Base-by-base conservation (phyloP, 2,888 invertebrate genomes). In the Therioaphis trifolii region DNA sequence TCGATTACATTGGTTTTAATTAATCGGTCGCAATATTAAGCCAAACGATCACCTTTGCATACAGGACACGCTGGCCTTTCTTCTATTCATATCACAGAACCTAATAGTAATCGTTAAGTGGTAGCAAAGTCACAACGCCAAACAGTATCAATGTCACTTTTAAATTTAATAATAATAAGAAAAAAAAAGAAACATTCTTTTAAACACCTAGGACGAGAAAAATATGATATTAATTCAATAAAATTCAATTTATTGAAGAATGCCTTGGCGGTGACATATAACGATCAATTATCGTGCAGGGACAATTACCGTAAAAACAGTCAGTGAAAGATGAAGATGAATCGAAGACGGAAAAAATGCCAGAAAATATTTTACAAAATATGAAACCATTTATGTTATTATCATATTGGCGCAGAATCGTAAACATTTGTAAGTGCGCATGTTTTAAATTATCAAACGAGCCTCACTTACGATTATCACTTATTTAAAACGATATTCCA, bases 311-410 rank as follows among this genome's bases (percentile, higher is more conserved):
- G 55, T 9, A 12, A 27, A 27, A 3, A 40, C 1, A 29, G 4
- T 27, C n/a, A 18, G 55, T 55, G 35, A 55, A 74, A 29, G n/a
- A 52, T 14, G 46, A 71, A 49, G 72, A 72, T 52, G 35, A 74
- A 55, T 74, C 15, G 35, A n/a, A n/a, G n/a, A 55, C 3, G 9
- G 55, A 35, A 55, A 21, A 74, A 74, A 74, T 7, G 9, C 2
- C 4, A 71, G 27, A 71, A 49, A 29, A 35, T 14, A 52, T 55
- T 55, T 55, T n/a, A n/a, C n/a, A n/a, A n/a, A n/a, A n/a, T n/a
- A n/a, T n/a, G 55, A 21, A 21, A 35, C n/a, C 29, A 11, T n/a
- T 1, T 35, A 35, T 27, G 66, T 43, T 4, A 11, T 11, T 43
- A 43, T 43, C 11, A 11, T 43, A 11, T 11, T 4, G 7, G 43